Conservation (phyloP, 64 coral and sea anemone species). For the Cladopsammia gracilis region DNA sequence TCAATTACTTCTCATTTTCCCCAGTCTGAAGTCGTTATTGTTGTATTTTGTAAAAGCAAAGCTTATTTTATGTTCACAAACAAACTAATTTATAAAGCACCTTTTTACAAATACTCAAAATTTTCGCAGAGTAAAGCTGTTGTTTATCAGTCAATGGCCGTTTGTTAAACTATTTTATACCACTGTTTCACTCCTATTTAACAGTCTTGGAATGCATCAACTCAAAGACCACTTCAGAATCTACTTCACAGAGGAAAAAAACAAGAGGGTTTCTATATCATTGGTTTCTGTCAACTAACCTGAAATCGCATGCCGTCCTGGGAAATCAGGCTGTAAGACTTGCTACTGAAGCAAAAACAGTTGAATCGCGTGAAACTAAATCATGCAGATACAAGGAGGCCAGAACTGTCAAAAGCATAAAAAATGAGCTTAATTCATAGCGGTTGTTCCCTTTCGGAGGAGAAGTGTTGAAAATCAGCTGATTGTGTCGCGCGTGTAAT, state of each 20-base stretch:
- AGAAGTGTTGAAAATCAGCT: constrained; percentile 37
- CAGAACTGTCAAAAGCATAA: constrained; percentile 20
- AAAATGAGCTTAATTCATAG: constrained; percentile 57
- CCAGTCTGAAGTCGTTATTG: no score
- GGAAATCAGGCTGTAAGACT: not conserved
- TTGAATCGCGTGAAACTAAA: constrained; percentile 24
- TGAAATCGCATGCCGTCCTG: constrained; percentile 9
- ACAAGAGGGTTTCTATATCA: not conserved
- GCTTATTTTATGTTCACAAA: no score
- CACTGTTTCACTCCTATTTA: not conserved
- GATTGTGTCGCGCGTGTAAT: not conserved
- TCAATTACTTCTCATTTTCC: no score
- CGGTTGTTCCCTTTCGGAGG: constrained; percentile 26
- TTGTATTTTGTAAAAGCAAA: no score
- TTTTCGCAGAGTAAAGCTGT: not conserved
- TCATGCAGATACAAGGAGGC: constrained; percentile 5
- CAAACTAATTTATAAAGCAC: no score
- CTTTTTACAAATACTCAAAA: no score
- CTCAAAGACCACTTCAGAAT: not conserved
- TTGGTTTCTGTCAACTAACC: not conserved
- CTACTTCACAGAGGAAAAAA: not conserved
- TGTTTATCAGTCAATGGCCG: constrained; percentile 24
- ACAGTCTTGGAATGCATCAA: not conserved
- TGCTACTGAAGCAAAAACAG: not conserved
- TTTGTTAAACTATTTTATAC: not conserved